phyloP scores from a whole-genome alignment of 2,113 vertebrate genomes.

The Pterophyllum scalare region DNA sequence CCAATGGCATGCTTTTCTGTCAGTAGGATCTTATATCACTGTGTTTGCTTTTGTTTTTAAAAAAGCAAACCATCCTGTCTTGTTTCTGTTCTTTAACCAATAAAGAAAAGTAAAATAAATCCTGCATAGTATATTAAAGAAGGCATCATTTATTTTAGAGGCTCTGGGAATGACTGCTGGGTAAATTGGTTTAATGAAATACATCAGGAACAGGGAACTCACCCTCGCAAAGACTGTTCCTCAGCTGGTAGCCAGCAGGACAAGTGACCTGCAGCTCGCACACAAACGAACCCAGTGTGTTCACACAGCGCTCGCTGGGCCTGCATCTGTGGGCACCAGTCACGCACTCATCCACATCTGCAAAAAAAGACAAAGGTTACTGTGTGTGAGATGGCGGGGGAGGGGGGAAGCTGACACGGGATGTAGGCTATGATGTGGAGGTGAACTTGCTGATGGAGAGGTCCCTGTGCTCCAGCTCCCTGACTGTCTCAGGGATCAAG shows the following conservation, averaged over 20 bases:
- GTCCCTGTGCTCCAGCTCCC: not conserved
- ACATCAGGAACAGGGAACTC: slow-evolving; percentile 48
- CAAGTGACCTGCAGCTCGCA: slow-evolving; percentile 87
- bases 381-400: not conserved
- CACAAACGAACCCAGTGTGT: slow-evolving; percentile 88
- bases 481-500: not conserved
- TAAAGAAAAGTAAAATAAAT: not conserved
- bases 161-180: slow-evolving; percentile 23
- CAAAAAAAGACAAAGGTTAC: slow-evolving; percentile 31
- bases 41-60: not conserved
- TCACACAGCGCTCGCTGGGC: slow-evolving; percentile 85
- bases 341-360: slow-evolving; percentile 92
- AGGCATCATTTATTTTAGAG: not conserved
- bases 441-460: not conserved
- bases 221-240: slow-evolving; percentile 87
- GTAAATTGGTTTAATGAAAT: slow-evolving; percentile 31
- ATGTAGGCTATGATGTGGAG: not conserved
- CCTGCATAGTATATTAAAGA: not conserved
- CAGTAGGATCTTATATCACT: not conserved
- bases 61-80: not conserved
- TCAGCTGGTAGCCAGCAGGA: slow-evolving; percentile 82
- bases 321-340: slow-evolving; percentile 86
- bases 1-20: too few species aligned
- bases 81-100: too few species aligned
- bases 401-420: not conserved